These are phyloP conservation scores for Rhorus exstirpatorius DNA, from an alignment of 2,888 invertebrate species.

Conservation along the genomic window DNA sequence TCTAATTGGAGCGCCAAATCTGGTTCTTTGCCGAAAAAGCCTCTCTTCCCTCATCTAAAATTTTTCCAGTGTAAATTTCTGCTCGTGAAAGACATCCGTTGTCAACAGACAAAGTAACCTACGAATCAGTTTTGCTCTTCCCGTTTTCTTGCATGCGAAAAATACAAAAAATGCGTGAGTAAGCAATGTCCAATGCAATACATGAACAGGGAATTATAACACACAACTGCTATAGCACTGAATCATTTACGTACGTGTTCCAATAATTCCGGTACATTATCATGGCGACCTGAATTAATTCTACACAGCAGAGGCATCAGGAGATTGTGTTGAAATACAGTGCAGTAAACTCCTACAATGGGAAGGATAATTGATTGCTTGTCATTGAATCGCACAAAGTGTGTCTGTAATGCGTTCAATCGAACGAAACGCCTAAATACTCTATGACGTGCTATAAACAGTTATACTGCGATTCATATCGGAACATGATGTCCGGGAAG, in stretches of 20 bases:
- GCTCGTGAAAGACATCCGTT: too few species aligned
- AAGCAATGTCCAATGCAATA: too few species aligned
- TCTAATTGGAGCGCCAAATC: too few species aligned
- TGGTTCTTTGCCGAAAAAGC: not conserved
- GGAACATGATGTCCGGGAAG: too few species aligned
- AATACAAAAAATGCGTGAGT: too few species aligned
- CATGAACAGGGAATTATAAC: too few species aligned
- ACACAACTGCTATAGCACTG: too few species aligned
- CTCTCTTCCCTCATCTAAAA: not conserved
- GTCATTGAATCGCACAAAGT: conserved; percentile 67
- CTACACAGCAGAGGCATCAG: not conserved
- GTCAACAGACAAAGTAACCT: too few species aligned
- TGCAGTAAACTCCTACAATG: not conserved
- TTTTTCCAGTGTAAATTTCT: not conserved
- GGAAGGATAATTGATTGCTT: conserved; percentile 44
- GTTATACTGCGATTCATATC: too few species aligned
- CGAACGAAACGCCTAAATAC: not conserved
- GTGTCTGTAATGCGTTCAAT: not conserved
- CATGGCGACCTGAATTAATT: not conserved
- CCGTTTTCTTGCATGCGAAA: too few species aligned
- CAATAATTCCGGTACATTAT: not conserved
- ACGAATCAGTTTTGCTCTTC: too few species aligned
- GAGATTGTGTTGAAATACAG: not conserved
- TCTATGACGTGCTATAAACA: too few species aligned
- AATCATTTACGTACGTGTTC: not conserved